Evolutionary conservation across 2,113 vertebrate genomes (phyloP).

Genomic region (Sinocyclocheilus anshuiensis): DNA sequence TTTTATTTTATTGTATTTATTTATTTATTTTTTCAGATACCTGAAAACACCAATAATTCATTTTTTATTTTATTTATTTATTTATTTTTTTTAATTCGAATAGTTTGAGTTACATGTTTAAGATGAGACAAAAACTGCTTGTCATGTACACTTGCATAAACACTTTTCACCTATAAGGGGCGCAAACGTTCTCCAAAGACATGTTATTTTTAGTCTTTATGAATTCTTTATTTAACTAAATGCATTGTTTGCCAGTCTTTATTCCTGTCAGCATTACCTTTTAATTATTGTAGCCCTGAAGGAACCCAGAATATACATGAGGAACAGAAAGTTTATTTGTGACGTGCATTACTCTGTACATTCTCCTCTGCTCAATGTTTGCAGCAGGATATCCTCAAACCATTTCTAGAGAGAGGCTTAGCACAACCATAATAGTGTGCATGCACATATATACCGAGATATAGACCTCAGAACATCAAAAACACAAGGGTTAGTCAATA

Average conservation of each 20-base stretch:
- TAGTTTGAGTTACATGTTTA: neutral
- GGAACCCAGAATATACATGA: neutral
- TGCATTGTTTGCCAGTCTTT: neutral
- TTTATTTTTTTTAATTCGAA: too few species aligned
- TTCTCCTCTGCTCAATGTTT: neutral
- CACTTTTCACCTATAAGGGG: conserved; percentile 35
- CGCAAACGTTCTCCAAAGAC: conserved; percentile 12
- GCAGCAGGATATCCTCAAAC: neutral
- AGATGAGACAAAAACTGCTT: neutral
- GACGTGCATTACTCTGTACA: neutral
- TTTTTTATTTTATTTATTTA: too few species aligned
- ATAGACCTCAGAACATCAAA: neutral
- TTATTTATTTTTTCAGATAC: too few species aligned
- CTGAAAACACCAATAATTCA: neutral
- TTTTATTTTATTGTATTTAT: neutral
- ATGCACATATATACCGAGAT: neutral
- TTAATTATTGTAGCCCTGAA: neutral
- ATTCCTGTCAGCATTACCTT: neutral
- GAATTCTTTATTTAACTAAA: neutral
- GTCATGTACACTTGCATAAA: neutral
- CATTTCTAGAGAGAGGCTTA: neutral
- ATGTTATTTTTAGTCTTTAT: neutral
- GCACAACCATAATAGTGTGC: neutral
- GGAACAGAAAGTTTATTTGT: neutral
- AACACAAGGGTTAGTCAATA: neutral